Conservation (phyloP, 2,888 invertebrate genomes). For the Hirtodrosophila duncani region DNA sequence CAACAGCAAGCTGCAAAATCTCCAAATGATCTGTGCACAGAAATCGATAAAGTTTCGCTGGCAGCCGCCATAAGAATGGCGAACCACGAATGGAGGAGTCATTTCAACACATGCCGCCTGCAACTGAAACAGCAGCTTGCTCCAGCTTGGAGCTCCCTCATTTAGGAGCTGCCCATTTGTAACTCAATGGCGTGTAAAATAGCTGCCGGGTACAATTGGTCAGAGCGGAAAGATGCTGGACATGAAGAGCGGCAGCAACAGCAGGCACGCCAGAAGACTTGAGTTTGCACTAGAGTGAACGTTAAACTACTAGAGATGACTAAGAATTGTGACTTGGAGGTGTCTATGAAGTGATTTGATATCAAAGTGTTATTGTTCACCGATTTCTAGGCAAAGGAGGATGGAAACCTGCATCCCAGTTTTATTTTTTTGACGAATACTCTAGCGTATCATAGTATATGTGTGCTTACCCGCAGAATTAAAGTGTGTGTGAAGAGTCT, state of each 20-base stretch:
- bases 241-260: slow-evolving; percentile 8
- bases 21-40: slow-evolving; percentile 43
- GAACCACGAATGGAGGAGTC: slow-evolving; percentile 38
- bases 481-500: too few species aligned
- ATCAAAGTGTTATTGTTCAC: too few species aligned
- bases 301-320: too few species aligned
- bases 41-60: slow-evolving; percentile 8
- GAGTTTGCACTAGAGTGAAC: too few species aligned
- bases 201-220: slow-evolving; percentile 53
- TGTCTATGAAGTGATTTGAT: too few species aligned
- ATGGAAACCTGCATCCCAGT: too few species aligned
- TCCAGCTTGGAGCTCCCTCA: slow-evolving; percentile 12
- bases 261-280: too few species aligned
- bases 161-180: slow-evolving; percentile 44
- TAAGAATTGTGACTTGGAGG: too few species aligned
- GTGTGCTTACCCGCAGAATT: too few species aligned
- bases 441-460: too few species aligned
- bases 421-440: too few species aligned
- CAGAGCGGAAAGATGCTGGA: slow-evolving; percentile 22
- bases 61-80: slow-evolving; percentile 38
- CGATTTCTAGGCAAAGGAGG: too few species aligned
- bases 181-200: slow-evolving; percentile 68
- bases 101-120: slow-evolving; percentile 51
- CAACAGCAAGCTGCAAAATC: slow-evolving; percentile 9
- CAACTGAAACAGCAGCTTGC: slow-evolving; percentile 21